These are phyloP conservation scores for Drosophila repletoides DNA, from an alignment of 1,140 invertebrate genomes.

Conservation along the genomic window DNA sequence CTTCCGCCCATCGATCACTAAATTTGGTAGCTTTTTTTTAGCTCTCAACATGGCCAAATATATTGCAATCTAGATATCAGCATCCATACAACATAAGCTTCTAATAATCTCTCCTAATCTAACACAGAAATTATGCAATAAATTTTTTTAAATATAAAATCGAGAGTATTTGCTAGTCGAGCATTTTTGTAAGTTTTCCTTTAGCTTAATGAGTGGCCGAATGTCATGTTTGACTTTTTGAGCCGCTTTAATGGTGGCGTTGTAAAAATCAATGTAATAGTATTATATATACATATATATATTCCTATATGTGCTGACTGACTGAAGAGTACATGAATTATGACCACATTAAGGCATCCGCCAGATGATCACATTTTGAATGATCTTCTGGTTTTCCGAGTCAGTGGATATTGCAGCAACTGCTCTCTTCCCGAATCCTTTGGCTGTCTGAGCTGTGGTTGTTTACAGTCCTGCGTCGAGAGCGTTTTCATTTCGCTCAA, in stretches of 20 bases:
- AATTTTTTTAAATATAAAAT: too few species aligned
- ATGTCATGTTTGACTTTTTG: constrained; percentile 50
- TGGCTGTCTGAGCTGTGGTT: background rate
- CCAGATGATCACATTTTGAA: constrained; percentile 43
- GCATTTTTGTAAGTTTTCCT: too few species aligned
- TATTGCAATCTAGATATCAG: too few species aligned
- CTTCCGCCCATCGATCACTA: too few species aligned
- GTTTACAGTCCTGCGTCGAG: background rate
- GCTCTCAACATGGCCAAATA: too few species aligned
- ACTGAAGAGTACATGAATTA: constrained; percentile 50
- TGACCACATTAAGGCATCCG: constrained; percentile 48
- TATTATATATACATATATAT: too few species aligned
- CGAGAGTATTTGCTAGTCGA: too few species aligned
- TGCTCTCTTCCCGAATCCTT: background rate
- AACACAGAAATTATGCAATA: too few species aligned
- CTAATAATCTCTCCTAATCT: too few species aligned
- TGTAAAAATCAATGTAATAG: constrained; percentile 47
- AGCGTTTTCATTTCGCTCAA: background rate
- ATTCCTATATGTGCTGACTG: background rate
- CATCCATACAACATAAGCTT: too few species aligned
- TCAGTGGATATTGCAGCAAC: constrained; percentile 8
- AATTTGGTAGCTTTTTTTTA: too few species aligned
- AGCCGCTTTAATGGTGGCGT: constrained; percentile 53
- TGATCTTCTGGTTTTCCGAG: constrained; percentile 33
- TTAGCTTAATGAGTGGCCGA: constrained; percentile 9